Evolutionary conservation across 2,888 invertebrate species (phyloP).

Genomic region (Euproctis similis): DNA sequence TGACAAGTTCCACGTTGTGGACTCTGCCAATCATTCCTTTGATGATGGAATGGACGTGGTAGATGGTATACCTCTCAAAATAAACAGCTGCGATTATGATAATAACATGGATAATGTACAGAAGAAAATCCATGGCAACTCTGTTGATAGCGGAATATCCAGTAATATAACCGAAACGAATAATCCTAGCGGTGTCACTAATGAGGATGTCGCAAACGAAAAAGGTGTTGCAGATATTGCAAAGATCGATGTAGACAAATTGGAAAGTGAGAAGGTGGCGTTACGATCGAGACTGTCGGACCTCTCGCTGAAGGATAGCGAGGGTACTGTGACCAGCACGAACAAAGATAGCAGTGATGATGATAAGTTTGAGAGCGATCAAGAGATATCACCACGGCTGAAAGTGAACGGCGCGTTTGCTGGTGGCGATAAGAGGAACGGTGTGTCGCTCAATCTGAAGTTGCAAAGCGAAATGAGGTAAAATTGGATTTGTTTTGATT

Average conservation of each 20-base stretch:
- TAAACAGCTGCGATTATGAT: constrained; percentile 33
- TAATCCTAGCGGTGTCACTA: constrained; percentile 13
- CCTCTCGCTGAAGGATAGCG: constrained; percentile 53
- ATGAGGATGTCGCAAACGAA: constrained; percentile 24
- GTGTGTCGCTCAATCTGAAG: constrained; percentile 61
- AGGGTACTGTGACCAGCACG: constrained; percentile 29
- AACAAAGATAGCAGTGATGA: constrained; percentile 51
- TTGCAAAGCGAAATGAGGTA: constrained; percentile 68
- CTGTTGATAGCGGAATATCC: constrained; percentile 65
- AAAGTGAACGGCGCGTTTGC: constrained; percentile 35
- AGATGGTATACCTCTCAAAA: constrained; percentile 46
- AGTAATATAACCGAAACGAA: constrained; percentile 45
- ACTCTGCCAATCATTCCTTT: constrained; percentile 64
- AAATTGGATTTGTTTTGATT: too few relatives aligned
- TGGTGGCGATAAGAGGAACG: constrained; percentile 49
- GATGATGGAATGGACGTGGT: constrained; percentile 63
- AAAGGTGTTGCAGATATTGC: constrained; percentile 24
- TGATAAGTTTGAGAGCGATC: constrained; percentile 54
- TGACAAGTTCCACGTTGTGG: constrained; percentile 45
- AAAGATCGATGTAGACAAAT: constrained; percentile 30
- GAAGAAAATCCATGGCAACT: constrained; percentile 57
- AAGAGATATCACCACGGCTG: constrained; percentile 44
- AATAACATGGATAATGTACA: constrained; percentile 25
- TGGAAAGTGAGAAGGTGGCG: constrained; percentile 34
- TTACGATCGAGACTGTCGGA: constrained; percentile 53